These are phyloP conservation scores for Amia ocellicauda DNA, from an alignment of 2,113 vertebrate genomes.

Conservation along the genomic window DNA sequence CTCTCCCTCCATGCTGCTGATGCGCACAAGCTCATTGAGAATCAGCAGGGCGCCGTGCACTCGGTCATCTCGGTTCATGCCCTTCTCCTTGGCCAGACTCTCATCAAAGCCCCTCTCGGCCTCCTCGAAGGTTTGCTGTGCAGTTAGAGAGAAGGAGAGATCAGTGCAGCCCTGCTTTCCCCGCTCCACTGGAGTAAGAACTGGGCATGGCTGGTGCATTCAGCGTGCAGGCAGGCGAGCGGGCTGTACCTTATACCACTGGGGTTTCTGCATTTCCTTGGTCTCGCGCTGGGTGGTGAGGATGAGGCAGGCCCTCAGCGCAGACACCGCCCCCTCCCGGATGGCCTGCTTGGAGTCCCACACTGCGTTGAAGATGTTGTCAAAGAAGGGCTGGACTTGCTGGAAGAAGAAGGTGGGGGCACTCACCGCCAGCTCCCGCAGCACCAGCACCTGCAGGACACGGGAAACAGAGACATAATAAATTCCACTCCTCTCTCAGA, in stretches of 20 bases:
- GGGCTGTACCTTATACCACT: conserved; percentile 92
- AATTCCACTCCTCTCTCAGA: no score
- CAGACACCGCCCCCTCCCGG: conserved; percentile 90
- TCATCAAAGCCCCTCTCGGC: conserved; percentile 97
- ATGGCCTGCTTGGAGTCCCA: conserved; percentile 98
- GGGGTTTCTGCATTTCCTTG: conserved; percentile 98
- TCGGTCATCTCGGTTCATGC: conserved; percentile 94
- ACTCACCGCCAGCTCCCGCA: conserved; percentile 91
- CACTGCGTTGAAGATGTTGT: conserved; percentile 94
- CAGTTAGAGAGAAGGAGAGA: conserved; percentile 7
- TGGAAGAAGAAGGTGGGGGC: conserved; percentile 99
- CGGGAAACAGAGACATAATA: conserved; percentile 17
- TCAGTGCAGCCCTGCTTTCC: neutral
- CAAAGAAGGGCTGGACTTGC: conserved; percentile 97
- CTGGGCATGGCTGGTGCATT: no score
- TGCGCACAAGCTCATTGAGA: conserved; percentile 93
- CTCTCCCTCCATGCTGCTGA: conserved; percentile 99
- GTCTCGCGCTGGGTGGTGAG: conserved; percentile 96
- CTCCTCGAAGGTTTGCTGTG: conserved; percentile 93
- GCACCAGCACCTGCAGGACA: conserved; percentile 80
- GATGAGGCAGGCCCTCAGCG: conserved; percentile 91
- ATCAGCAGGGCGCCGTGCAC: conserved; percentile 93
- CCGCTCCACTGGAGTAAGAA: no score
- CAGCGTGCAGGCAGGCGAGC: no score
- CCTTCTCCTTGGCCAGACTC: conserved; percentile 93